phyloP scores from a whole-genome alignment of 2,113 vertebrate genomes.

The Balaenoptera acutorostrata region DNA sequence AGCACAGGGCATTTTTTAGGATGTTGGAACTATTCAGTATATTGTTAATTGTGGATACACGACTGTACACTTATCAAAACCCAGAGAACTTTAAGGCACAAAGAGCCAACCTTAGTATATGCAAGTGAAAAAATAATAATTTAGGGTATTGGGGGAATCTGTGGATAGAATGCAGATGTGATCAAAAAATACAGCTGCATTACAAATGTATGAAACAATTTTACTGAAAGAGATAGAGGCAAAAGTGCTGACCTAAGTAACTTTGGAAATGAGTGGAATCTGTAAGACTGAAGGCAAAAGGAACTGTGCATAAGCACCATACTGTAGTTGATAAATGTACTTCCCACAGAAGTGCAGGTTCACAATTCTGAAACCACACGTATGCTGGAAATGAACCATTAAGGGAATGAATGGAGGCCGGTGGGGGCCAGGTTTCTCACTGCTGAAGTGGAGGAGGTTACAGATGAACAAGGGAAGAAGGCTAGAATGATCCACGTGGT shows the following conservation, averaged over 20 bases:
- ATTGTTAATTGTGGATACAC: not conserved
- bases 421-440: not conserved
- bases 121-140: not conserved
- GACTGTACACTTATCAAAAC: not conserved
- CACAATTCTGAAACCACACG: not conserved
- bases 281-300: not conserved
- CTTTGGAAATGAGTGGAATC: not conserved
- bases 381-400: not conserved
- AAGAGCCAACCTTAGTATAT: not conserved
- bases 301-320: not conserved
- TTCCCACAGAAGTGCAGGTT: not conserved
- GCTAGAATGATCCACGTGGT: not conserved
- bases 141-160: not conserved
- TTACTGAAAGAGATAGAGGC: not conserved
- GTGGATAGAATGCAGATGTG: not conserved
- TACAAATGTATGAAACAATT: not conserved
- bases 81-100: not conserved
- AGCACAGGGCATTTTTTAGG: not conserved
- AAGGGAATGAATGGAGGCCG: not conserved
- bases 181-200: not conserved
- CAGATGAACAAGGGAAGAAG: not conserved
- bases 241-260: not conserved
- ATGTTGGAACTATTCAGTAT: not conserved
- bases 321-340: not conserved
- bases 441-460: not conserved